phyloP scores from a whole-genome alignment of 2,113 vertebrate genomes.

The Forbesichthys agassizii region DNA sequence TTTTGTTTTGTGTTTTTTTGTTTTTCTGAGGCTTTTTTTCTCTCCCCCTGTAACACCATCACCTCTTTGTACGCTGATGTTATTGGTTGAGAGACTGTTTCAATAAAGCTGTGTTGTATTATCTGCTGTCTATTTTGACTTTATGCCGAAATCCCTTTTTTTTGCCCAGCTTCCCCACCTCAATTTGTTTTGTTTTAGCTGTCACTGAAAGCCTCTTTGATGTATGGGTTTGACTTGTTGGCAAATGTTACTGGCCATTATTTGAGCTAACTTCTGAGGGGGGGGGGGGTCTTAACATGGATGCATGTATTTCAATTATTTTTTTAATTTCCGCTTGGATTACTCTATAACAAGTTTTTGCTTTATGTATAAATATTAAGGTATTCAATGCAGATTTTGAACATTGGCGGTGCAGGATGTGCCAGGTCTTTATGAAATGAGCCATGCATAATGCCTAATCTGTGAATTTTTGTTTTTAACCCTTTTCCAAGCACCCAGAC shows the following conservation, averaged over 20 bases:
- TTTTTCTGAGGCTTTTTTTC: conserved; percentile 51
- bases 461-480: not conserved
- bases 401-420: too few species aligned
- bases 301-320: not conserved
- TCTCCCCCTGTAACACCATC: conserved; percentile 53
- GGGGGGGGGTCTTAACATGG: not conserved
- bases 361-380: not conserved
- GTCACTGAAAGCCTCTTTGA: not conserved
- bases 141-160: not conserved
- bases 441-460: not conserved
- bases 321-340: not conserved
- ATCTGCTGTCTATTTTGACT: conserved; percentile 57
- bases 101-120: conserved; percentile 83
- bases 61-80: conserved; percentile 79
- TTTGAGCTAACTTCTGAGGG: not conserved
- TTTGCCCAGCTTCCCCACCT: too few species aligned
- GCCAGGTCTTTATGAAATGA: too few species aligned
- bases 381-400: too few species aligned
- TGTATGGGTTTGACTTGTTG: not conserved
- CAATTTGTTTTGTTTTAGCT: conserved; percentile 16
- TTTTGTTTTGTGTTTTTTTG: conserved; percentile 43
- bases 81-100: conserved; percentile 81
- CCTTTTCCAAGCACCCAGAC: too few species aligned
- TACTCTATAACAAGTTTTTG: not conserved
- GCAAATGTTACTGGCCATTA: not conserved